phyloP scores from a whole-genome alignment of 2,797 vertebrate species.

The Heliangelus exortis region DNA sequence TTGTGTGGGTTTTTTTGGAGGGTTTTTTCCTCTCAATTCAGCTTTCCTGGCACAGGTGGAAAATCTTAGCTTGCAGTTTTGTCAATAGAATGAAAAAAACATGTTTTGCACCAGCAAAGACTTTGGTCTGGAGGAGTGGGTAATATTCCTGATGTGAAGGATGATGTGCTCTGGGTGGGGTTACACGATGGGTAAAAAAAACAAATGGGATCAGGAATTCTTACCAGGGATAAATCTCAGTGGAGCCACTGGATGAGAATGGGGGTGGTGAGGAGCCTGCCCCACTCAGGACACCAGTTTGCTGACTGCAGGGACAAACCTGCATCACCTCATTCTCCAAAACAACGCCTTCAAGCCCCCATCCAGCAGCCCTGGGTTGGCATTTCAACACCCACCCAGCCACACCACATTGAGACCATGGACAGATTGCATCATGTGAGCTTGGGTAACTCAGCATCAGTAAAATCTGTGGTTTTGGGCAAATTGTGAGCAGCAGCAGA shows the following conservation, averaged over 20 bases:
- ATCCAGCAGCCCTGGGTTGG: background rate
- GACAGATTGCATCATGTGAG: background rate
- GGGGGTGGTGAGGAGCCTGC: background rate
- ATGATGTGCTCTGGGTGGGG: background rate
- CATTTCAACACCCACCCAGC: background rate
- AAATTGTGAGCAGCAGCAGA: background rate
- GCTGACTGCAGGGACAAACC: background rate
- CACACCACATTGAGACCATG: rapidly evolving
- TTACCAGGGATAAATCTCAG: background rate
- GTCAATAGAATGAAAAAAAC: background rate
- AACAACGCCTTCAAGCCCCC: background rate
- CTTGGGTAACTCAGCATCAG: background rate
- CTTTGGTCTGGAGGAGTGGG: background rate
- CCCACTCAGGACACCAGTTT: background rate
- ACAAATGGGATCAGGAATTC: background rate
- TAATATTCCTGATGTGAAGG: rapidly evolving
- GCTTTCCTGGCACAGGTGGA: background rate
- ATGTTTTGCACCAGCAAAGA: background rate
- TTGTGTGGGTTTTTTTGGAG: too few relatives aligned
- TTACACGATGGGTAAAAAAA: rapidly evolving
- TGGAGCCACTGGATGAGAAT: background rate
- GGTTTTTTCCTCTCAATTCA: background rate
- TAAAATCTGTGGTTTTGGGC: background rate
- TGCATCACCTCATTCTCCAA: background rate
- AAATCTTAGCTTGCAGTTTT: background rate